phyloP scores from a whole-genome alignment of 2,797 vertebrate species.

The Urophycis tenuis region DNA sequence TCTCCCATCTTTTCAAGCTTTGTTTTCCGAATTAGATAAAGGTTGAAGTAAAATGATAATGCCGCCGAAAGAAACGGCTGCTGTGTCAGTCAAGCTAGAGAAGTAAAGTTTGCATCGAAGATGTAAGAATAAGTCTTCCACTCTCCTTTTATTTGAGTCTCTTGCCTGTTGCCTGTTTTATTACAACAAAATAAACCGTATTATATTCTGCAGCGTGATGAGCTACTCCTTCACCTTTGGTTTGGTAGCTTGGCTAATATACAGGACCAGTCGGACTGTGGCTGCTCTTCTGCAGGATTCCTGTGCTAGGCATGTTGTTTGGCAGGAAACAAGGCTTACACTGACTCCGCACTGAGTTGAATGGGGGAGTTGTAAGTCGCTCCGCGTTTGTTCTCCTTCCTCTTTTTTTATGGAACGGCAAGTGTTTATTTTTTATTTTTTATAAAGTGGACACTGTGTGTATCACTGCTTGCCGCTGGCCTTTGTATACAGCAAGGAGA shows the following conservation, averaged over 20 bases:
- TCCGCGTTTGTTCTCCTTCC: constrained; percentile 38
- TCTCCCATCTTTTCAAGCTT: neutral
- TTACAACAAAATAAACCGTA: neutral
- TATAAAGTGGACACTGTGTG: constrained; percentile 44
- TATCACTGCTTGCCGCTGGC: constrained; percentile 36
- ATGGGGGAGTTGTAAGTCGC: neutral
- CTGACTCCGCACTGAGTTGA: constrained; percentile 16
- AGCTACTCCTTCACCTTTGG: neutral
- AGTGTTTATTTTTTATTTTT: constrained; percentile 31
- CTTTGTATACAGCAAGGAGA: constrained; percentile 51
- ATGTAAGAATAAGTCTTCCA: neutral
- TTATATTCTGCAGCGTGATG: neutral
- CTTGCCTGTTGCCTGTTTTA: neutral
- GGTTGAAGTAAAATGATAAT: neutral
- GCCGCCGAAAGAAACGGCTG: neutral
- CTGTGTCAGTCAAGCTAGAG: neutral
- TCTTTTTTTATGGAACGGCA: constrained; percentile 32
- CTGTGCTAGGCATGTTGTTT: constrained; percentile 47
- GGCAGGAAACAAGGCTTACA: constrained; percentile 54
- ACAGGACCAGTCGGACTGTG: constrained; percentile 3
- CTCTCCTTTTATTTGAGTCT: neutral
- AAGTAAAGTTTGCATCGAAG: neutral
- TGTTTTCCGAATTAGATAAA: neutral
- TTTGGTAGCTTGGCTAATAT: constrained; percentile 18
- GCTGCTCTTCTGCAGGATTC: constrained; percentile 36